Base-by-base conservation (phyloP, 2,113 vertebrate genomes). In the Anseranas semipalmata region DNA sequence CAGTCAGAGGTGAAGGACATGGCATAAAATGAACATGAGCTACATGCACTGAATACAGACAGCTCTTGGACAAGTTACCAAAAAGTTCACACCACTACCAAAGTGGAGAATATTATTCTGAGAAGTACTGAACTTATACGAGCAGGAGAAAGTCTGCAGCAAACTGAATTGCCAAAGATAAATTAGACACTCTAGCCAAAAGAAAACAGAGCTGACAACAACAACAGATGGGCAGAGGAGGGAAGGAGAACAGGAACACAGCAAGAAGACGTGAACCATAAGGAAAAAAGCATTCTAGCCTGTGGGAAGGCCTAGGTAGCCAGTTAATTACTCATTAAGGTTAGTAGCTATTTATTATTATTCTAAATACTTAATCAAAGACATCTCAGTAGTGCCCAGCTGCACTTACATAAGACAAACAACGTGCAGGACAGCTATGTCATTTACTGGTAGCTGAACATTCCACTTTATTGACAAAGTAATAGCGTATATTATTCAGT, bases 151-250 rank as follows among this genome's bases (percentile, higher is more conserved):
- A 94, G 75, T 80, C 91, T 96, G 95, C 84, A 94, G 87, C 53
- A 87, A 96, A 87, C 62, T 95, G 50, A 95, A 97, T 84, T 94
- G 95, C 92, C 90, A 96, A 85, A 89, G 84, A 35, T 95, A 96
- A 97, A 89, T 95, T 82, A 72, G 89, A 91, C 93, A 65, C 66
- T 88, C 85, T 21, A 96, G 96, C 89, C 95, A 96, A 97, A 96
- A 96, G 95, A 97, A 94, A 94, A 97, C 55, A 93, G 84, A 93
- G 96, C 58, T 96, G 90, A 94, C 93, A 96, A 97, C 63, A 97
- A 95, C 84, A 97, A 97, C 98, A 98, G 97, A 98, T 96, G 95
- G 96, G 95, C 97, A 89, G 94, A 97, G 93, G 93, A 95, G 95
- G 96, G 60, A 95, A 92, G 80, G 89, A 95, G 94, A 95, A 95